A percentile compares a stretch with the other conserved stretches of the same genome.
Evolutionary conservation across 2,797 vertebrate genomes (phyloP).

Genomic region (Diglossa cyanea): DNA sequence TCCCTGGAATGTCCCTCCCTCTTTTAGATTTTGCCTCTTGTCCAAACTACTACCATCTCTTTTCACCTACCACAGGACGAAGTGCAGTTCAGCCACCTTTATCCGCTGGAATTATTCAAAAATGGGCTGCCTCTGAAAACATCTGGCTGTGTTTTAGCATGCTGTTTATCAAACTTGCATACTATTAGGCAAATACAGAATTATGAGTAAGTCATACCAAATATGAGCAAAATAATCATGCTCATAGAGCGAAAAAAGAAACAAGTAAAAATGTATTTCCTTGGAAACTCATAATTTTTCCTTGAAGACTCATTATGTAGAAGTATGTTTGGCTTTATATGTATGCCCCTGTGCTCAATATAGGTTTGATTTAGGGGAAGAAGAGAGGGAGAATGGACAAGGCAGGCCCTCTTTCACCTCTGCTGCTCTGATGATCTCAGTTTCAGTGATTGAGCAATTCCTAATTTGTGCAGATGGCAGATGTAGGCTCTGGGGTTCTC

Average conservation of each 20-base stretch:
- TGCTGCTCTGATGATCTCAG: neutral
- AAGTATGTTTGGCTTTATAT: neutral
- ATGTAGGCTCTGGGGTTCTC: neutral
- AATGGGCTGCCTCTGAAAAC: neutral
- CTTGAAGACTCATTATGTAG: neutral
- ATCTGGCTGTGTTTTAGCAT: neutral
- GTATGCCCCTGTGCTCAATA: neutral
- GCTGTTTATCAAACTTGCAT: neutral
- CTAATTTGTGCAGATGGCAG: neutral
- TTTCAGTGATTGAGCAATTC: neutral
- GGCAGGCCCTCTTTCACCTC: neutral
- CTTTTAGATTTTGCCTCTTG: neutral
- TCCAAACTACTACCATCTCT: neutral
- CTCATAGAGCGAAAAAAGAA: neutral
- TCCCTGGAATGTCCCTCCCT: neutral
- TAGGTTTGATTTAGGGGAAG: neutral
- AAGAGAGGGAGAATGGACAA: neutral
- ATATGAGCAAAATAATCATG: neutral
- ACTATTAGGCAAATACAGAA: neutral
- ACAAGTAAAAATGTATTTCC: neutral
- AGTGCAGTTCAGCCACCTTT: neutral
- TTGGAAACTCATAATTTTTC: neutral
- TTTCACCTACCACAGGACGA: neutral
- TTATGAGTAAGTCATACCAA: neutral
- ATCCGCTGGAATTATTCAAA: neutral